A percentile compares a stretch with the other conserved stretches of the same genome.
These are phyloP conservation scores for Chloroceryle aenea DNA, from an alignment of 2,113 vertebrate genomes.

Conservation along the genomic window DNA sequence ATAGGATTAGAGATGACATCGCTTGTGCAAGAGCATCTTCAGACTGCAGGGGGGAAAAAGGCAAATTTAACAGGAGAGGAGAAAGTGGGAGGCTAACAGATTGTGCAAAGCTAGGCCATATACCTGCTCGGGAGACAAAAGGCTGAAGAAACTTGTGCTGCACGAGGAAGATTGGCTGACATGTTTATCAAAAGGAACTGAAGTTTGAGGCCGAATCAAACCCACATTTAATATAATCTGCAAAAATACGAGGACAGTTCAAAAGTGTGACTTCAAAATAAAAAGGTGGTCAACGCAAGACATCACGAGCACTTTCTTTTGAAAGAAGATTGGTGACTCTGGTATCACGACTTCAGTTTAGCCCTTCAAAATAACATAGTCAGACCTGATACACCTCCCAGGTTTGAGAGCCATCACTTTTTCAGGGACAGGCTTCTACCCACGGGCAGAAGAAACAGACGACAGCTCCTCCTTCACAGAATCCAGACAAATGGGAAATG, in stretches of 20 bases:
- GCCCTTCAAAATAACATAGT: background rate
- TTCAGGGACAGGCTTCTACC: background rate
- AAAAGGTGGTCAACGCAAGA: background rate
- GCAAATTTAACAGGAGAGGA: conserved; percentile 61
- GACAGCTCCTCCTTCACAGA: background rate
- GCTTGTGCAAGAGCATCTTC: conserved; percentile 53
- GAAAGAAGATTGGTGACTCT: background rate
- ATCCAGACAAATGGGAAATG: background rate
- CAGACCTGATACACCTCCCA: background rate
- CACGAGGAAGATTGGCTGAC: background rate
- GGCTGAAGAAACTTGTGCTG: background rate
- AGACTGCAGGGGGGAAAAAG: conserved; percentile 12
- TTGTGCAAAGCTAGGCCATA: background rate
- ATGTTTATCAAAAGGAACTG: background rate
- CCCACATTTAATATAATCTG: background rate
- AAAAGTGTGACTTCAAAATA: background rate
- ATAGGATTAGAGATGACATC: conserved; percentile 74
- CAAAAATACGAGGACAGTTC: background rate
- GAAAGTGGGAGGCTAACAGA: conserved; percentile 41
- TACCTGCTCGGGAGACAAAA: conserved; percentile 29
- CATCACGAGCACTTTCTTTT: background rate
- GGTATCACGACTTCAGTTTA: background rate
- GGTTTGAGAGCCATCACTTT: background rate
- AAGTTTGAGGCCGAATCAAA: background rate
- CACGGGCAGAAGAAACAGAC: background rate